Evolutionary conservation across 2,113 vertebrate genomes (phyloP).

Genomic region (Phasianus colchicus): DNA sequence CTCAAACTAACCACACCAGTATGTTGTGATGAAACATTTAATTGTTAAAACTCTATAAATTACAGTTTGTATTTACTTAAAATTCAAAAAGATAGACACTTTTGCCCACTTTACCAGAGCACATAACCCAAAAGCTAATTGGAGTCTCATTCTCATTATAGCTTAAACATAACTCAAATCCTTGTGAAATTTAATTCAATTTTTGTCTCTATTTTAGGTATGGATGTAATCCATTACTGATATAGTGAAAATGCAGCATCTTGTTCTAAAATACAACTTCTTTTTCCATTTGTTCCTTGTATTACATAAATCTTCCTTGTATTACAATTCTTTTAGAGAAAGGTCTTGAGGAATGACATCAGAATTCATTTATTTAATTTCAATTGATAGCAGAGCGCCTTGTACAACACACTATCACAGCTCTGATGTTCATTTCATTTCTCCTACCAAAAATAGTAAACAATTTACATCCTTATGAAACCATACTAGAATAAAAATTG

Average conservation of each 20-base stretch:
- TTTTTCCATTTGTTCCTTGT: neutral
- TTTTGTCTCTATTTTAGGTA: neutral
- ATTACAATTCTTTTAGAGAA: neutral
- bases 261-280: neutral
- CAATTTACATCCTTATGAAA: neutral
- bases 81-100: conserved; percentile 27
- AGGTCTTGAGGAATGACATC: neutral
- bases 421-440: neutral
- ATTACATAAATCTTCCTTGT: neutral
- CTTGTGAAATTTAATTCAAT: conserved; percentile 29
- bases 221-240: neutral
- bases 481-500: neutral
- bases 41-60: neutral
- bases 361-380: neutral
- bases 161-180: conserved; percentile 43
- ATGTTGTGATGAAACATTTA: conserved; percentile 41
- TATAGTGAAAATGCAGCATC: neutral
- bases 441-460: neutral
- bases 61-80: conserved; percentile 15
- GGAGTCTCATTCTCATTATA: conserved; percentile 18
- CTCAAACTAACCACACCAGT: neutral
- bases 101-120: neutral
- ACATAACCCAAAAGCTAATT: conserved; percentile 21
- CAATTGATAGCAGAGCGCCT: neutral
- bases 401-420: neutral